These are phyloP conservation scores for Cylloceria caligata DNA, from an alignment of 2,888 invertebrate genomes.

Conservation along the genomic window DNA sequence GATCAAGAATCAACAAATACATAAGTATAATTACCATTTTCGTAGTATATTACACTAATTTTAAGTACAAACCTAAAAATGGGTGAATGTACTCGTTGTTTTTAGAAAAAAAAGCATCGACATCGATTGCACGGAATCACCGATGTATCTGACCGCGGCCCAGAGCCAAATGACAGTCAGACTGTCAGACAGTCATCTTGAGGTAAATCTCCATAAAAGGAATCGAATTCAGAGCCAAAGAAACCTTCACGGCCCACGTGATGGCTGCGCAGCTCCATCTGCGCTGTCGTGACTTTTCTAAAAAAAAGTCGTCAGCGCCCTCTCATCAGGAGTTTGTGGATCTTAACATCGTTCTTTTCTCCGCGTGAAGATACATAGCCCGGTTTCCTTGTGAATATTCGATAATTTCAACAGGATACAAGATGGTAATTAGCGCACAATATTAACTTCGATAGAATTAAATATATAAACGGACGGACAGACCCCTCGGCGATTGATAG, in stretches of 20 bases:
- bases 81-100: not conserved
- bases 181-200: no score
- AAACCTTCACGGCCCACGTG: conserved; percentile 64
- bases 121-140: not conserved
- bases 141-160: not conserved
- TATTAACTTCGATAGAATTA: not conserved
- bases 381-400: conserved; percentile 65
- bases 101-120: not conserved
- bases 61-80: not conserved
- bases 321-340: conserved; percentile 20
- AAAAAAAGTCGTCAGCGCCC: conserved; percentile 44
- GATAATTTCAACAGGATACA: conserved; percentile 56
- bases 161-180: conserved; percentile 25
- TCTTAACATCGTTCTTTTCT: conserved; percentile 57
- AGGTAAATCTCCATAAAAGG: conserved; percentile 76
- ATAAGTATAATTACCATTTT: no score
- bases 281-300: conserved; percentile 36
- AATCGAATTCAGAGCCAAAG: conserved; percentile 73
- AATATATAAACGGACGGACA: not conserved
- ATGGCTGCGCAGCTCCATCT: conserved; percentile 53
- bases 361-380: conserved; percentile 49
- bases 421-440: conserved; percentile 69
- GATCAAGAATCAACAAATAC: no score
- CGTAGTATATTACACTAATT: no score
- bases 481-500: not conserved